Conservation (phyloP, 2,797 vertebrate species). For the Characodon lateralis region DNA sequence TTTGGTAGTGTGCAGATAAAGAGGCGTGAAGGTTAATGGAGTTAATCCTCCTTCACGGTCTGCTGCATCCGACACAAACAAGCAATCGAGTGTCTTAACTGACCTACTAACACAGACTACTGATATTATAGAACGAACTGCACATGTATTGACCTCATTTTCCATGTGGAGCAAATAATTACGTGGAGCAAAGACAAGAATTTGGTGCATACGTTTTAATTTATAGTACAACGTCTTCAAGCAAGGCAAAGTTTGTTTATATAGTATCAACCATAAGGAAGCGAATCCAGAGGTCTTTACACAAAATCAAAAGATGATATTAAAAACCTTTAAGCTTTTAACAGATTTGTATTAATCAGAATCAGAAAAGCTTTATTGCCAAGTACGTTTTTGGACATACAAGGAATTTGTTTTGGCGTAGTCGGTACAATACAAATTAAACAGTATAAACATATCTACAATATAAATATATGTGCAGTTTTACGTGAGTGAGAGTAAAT, state of each 20-base stretch:
- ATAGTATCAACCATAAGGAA: background rate
- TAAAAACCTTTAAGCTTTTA: background rate
- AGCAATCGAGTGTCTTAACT: slow-evolving; percentile 41
- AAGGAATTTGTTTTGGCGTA: no score
- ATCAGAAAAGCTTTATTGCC: no score
- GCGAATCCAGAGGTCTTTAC: background rate
- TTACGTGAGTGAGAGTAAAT: no score
- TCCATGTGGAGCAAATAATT: background rate
- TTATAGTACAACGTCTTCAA: background rate
- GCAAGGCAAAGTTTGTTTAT: background rate
- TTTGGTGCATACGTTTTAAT: background rate
- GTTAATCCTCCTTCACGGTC: slow-evolving; percentile 75
- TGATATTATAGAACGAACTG: background rate
- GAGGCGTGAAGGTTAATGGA: slow-evolving; percentile 57
- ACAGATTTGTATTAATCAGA: background rate
- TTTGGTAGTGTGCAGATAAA: slow-evolving; percentile 24
- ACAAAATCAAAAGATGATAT: background rate
- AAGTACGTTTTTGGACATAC: no score
- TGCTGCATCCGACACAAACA: slow-evolving; percentile 59
- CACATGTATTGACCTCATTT: background rate
- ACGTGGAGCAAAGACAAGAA: background rate
- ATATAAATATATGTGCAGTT: no score
- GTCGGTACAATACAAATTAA: no score
- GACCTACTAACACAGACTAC: slow-evolving; percentile 45
- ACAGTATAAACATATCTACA: no score